phyloP scores from a whole-genome alignment of 2,797 vertebrate genomes.

The Acanthornis magna region DNA sequence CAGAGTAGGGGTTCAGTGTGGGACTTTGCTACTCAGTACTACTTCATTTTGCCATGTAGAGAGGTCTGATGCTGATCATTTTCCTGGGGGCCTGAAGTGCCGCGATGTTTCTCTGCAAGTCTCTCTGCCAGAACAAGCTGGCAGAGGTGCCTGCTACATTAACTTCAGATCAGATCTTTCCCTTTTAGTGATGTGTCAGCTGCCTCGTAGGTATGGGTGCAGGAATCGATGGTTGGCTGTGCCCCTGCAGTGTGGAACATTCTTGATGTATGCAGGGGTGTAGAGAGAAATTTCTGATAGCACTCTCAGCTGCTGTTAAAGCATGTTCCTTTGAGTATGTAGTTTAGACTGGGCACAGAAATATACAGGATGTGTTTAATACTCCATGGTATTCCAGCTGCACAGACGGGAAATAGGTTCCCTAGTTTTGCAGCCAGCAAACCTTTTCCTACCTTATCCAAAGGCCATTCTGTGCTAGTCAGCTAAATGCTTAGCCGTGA shows the following conservation, averaged over 20 bases:
- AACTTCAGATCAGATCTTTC: background rate
- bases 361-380: background rate
- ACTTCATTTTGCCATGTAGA: background rate
- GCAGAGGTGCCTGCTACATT: background rate
- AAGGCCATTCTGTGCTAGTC: background rate
- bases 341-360: background rate
- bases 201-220: background rate
- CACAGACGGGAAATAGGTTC: background rate
- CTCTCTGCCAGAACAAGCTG: background rate
- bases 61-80: background rate
- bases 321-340: background rate
- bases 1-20: background rate
- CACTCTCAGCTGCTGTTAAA: background rate
- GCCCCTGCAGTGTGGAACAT: background rate
- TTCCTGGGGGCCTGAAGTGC: background rate
- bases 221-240: rapidly evolving
- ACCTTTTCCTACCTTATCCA: background rate
- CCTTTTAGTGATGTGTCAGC: background rate
- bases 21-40: background rate
- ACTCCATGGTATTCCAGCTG: background rate
- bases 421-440: background rate
- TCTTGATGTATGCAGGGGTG: background rate
- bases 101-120: background rate
- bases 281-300: background rate
- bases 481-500: background rate